Base-by-base conservation (phyloP, 37 sponge, comb jelly and placozoan species). In the Diacarnus erythraeanus region DNA sequence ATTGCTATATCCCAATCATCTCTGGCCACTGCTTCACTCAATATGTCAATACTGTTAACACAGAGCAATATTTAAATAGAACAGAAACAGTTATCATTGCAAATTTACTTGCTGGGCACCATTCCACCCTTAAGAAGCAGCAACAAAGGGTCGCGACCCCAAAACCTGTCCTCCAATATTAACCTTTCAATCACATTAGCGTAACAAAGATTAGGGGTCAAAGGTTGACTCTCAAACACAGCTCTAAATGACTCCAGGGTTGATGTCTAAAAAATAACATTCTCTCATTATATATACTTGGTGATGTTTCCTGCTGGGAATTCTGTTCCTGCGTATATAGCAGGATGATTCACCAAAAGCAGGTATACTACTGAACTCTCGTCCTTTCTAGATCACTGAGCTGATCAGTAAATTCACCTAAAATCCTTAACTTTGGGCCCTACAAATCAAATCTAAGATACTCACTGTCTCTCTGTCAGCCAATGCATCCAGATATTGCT, bases 101-200 rank as follows among this genome's bases (percentile, higher is more conserved):
- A 17, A 17, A 17, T 27, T 59, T 59, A 65, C 66, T 30, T 18
- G 66, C 66, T 30, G 2, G 66, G 34, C 33, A 65, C 66, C 35
- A 65, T 31, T 18, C 34, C 66, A 31, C 35, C 71, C 71, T 40
- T 22, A 2, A 71, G 71, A 2, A 71, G 71, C 2, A 15, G 4
- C 12, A 10, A 22, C 71, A 71, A 23, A 35, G 42, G 25, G 27
- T 74, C 51, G 27, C 57, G n/a, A 22, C 42, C 57, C 74, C 74
- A 74, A 43, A 74, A 74, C 31, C 15, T 8, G 35, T 47, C 31
- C 74, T 74, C 74, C 47, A 33, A 4, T 30, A 74, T 35, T 43
- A 74, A 20, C 1, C 74, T 30, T 21, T 74, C 20, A 21, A 74
- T 30, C 35, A 74, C 74, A 56, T 15, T 33, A 40, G 57, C 29